Evolutionary conservation across 2,888 invertebrate genomes (phyloP), one percentile per base, ranked within the genome.

Genomic region (Danaus chrysippus): DNA sequence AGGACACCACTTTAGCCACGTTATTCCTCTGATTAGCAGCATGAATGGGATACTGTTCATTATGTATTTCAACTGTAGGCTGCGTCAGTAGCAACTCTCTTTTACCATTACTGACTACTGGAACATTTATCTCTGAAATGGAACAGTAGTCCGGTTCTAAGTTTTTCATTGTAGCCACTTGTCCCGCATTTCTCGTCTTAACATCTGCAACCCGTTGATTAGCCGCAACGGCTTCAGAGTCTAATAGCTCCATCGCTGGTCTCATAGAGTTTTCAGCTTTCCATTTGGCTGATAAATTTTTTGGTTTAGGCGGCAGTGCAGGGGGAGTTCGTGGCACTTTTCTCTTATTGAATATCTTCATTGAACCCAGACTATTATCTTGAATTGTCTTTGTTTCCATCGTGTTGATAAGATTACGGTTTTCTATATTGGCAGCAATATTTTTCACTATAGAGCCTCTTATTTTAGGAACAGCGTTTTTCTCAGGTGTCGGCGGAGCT

Each of bases 271-370:
- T 84, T 70, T 91, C 92, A 74, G 92, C 92, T 92, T 92, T 93
- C 90, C 90, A 94, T 92, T 92, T 94, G 76, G 89, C 94, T 76
- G 93, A 91, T 73, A 95, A 88, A 83, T 95, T 95, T 71, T 94
- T 93, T 73, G 96, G 95, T 85, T 96, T 95, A 54, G 96, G 95
- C 65, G 96, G 95, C 78, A 96, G 84, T 69, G 95, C 94, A 60
- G 95, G 95, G 63, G 95, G 95, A 69, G 92, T 92, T 75, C 94
- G 87, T 73, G 93, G 89, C 66, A 93, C 93, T 82, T 93, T 93
- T 70, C 84, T 86, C 69, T 87, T 91, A 70, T 91, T 91, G 67
- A 90, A 87, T 72, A 89, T 85, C 70, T 91, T 91, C 86, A 89
- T 88, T 57, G 87, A 79, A 65, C 83, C 84, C 59, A 79, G 72